Evolutionary conservation across 2,113 vertebrate genomes (phyloP).

Genomic region (Rattus norvegicus): GRCr8 NC_086024.1:49535001-49535500

Average conservation of each 20-base stretch:
- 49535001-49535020: not conserved
- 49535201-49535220: not conserved
- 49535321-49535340: not conserved
- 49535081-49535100: fast-evolving
- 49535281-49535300: not conserved
- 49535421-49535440: not conserved
- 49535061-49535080: fast-evolving
- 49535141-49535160: not conserved
- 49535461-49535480: not conserved
- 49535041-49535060: fast-evolving
- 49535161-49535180: not conserved
- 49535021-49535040: not conserved
- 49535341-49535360: not conserved
- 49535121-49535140: not conserved
- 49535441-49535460: not conserved
- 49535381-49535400: not conserved
- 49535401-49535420: not conserved
- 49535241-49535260: not conserved
- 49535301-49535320: not conserved
- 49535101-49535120: not conserved
- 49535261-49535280: not conserved
- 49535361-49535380: not conserved
- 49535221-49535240: not conserved
- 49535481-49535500: not conserved
- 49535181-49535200: too few species aligned